Evolutionary conservation across 1,140 invertebrate species (phyloP).

Genomic region (Macrotrachela quadricornifera): DNA sequence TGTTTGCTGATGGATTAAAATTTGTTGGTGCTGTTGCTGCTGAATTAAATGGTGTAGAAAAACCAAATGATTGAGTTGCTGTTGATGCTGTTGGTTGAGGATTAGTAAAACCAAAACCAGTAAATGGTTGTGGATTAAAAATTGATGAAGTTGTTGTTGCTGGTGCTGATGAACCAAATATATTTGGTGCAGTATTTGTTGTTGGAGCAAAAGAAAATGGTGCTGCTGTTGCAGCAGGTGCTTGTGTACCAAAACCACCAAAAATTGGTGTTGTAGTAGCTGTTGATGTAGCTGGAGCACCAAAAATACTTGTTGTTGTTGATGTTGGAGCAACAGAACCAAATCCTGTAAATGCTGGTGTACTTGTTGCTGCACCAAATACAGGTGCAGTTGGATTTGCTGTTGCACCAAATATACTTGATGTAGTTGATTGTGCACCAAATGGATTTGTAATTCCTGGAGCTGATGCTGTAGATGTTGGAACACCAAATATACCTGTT

Average conservation of each 20-base stretch:
- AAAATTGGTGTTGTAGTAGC: background rate
- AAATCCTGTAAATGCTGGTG: conserved; percentile 14
- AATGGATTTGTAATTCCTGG: conserved; percentile 10
- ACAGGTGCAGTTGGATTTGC: conserved; percentile 11
- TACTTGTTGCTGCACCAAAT: conserved; percentile 16
- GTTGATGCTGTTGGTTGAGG: background rate
- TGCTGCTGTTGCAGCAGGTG: background rate
- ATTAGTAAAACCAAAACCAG: conserved; percentile 14
- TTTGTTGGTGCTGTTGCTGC: conserved; percentile 8
- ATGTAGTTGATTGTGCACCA: conserved; percentile 12
- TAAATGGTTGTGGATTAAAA: conserved; percentile 19
- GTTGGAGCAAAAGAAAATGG: background rate
- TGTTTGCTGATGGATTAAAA: conserved; percentile 12
- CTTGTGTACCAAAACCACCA: background rate
- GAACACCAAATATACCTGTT: background rate
- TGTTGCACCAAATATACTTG: conserved; percentile 8
- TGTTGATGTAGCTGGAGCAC: too few relatives aligned
- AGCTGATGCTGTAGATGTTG: conserved; percentile 11
- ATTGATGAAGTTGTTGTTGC: conserved; percentile 31
- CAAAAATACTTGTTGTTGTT: background rate
- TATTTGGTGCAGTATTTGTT: background rate
- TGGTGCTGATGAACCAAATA: conserved; percentile 15
- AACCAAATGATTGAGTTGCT: conserved; percentile 11
- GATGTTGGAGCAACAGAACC: conserved; percentile 10
- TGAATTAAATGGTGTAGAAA: conserved; percentile 16